Evolutionary conservation across 2,113 vertebrate species (phyloP).

Genomic region (Oreotrochilus melanogaster): DNA sequence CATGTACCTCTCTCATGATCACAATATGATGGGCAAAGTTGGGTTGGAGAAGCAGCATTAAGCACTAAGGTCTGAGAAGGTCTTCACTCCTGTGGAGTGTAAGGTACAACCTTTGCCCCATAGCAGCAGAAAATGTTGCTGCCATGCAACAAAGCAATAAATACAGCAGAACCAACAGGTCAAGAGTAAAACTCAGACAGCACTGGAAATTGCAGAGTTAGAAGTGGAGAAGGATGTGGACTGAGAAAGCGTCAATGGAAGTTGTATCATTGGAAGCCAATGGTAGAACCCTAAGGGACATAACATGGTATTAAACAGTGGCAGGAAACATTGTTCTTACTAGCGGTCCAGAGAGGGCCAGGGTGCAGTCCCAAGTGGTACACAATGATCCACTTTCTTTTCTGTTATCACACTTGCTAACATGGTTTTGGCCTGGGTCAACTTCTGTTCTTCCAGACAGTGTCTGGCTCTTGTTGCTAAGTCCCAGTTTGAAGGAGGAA

Average conservation of each 20-base stretch:
- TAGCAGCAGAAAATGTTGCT: neutral
- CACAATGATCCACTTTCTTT: neutral
- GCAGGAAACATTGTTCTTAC: neutral
- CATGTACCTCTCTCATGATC: neutral
- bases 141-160: neutral
- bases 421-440: neutral
- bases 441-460: neutral
- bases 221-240: neutral
- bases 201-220: neutral
- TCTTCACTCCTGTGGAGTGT: neutral
- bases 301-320: neutral
- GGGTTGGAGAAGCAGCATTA: neutral
- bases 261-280: neutral
- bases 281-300: neutral
- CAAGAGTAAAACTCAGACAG: neutral
- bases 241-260: neutral
- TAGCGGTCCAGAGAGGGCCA: neutral
- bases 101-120: neutral
- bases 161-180: neutral
- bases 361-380: neutral
- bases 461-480: neutral
- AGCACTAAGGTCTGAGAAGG: neutral
- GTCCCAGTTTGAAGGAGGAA: neutral
- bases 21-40: neutral
- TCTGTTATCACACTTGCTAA: neutral